Conservation (phyloP, 2,797 vertebrate genomes). For the Acanthiza pusilla region DNA sequence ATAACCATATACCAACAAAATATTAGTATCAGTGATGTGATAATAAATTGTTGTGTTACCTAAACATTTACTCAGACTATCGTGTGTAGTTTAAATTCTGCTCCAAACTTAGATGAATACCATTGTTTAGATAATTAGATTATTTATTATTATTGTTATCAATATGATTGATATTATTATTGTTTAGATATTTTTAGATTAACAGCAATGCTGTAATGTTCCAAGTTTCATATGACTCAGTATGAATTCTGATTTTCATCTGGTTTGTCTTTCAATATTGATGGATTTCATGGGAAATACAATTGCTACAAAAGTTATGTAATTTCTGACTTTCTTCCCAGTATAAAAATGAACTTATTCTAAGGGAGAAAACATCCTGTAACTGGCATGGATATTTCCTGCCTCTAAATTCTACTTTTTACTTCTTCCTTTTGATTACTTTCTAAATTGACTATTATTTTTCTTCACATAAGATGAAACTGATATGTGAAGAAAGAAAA, state of each 20-base stretch:
- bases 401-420: neutral
- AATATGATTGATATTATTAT: no score
- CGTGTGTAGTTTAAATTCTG: neutral
- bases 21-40: neutral
- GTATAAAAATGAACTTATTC: neutral
- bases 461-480: neutral
- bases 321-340: neutral
- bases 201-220: neutral
- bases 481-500: neutral
- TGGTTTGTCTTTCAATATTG: neutral
- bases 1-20: neutral
- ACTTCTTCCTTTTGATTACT: neutral
- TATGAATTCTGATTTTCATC: neutral
- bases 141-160: no score
- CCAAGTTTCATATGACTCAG: neutral
- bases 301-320: neutral
- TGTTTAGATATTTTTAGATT: neutral
- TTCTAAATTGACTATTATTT: neutral
- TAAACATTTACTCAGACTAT: neutral
- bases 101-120: neutral
- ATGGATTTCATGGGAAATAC: neutral
- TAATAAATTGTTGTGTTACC: neutral
- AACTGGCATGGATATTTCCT: neutral
- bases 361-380: neutral
- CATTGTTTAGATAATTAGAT: neutral